These are phyloP conservation scores for Drosophila ananassae DNA, from an alignment of 1,140 invertebrate species.

Conservation along the genomic window DNA sequence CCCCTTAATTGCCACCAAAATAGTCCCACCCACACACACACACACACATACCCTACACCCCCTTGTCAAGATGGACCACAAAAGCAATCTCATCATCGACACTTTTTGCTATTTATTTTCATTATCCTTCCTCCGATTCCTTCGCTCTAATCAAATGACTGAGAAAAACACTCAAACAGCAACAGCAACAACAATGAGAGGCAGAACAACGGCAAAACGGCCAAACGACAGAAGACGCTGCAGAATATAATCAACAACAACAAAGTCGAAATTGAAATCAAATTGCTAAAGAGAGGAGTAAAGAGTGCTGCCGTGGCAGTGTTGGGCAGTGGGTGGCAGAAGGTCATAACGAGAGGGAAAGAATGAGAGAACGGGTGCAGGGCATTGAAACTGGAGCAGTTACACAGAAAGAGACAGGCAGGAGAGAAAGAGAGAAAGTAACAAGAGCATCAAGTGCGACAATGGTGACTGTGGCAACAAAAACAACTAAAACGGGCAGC, in stretches of 20 bases:
- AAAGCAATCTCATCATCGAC: constrained; percentile 61
- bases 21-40: constrained; percentile 1
- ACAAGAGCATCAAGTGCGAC: constrained; percentile 15
- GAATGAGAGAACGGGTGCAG: neutral
- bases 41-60: neutral
- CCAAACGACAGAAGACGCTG: constrained; percentile 2
- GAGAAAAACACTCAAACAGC: constrained; percentile 34
- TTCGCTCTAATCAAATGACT: constrained; percentile 53
- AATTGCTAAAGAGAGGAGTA: constrained; percentile 51
- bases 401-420: neutral
- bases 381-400: constrained; percentile 15
- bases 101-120: constrained; percentile 62
- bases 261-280: constrained; percentile 63
- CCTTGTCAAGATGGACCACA: constrained; percentile 34
- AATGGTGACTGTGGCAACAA: neutral
- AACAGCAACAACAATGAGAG: neutral
- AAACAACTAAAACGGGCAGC: neutral
- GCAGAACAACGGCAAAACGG: too few species aligned
- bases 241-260: constrained; percentile 44
- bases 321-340: neutral
- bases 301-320: neutral
- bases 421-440: neutral
- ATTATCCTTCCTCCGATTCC: constrained; percentile 52
- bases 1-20: constrained; percentile 30
- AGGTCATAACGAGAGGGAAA: too few species aligned